Evolutionary conservation across 2,113 vertebrate species (phyloP).

Genomic region (Sisor rabdophorus): DNA sequence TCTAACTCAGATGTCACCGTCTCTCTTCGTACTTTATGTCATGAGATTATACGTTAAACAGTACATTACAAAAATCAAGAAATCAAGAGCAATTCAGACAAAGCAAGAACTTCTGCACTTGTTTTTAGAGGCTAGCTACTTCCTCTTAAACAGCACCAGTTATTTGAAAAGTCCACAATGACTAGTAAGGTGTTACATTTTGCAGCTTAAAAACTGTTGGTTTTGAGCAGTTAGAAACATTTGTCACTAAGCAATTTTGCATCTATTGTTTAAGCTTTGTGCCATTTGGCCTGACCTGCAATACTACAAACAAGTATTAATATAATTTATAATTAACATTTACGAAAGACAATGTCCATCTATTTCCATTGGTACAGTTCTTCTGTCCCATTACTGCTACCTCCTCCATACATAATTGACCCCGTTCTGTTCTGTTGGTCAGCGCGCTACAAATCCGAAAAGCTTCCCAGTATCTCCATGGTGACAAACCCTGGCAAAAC

Average conservation of each 20-base stretch:
- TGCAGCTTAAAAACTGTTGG: too few species aligned
- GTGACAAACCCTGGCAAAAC: slow-evolving; percentile 69
- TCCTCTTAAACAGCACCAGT: background rate
- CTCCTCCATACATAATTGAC: slow-evolving; percentile 59
- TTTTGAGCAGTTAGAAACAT: background rate
- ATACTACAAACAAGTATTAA: slow-evolving; percentile 5
- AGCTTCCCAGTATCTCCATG: slow-evolving; percentile 75
- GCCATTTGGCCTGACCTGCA: background rate
- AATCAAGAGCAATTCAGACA: background rate
- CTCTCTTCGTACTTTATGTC: background rate
- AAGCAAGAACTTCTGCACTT: background rate
- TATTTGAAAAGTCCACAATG: slow-evolving; percentile 1
- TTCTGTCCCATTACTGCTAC: slow-evolving; percentile 49
- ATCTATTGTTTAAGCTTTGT: background rate
- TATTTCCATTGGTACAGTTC: slow-evolving; percentile 35
- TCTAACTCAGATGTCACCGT: background rate
- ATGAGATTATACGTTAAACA: background rate
- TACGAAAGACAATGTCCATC: background rate
- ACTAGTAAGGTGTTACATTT: background rate
- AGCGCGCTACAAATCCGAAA: slow-evolving; percentile 69
- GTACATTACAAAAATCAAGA: background rate
- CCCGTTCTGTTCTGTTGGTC: slow-evolving; percentile 65
- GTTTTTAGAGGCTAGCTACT: background rate
- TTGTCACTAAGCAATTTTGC: background rate
- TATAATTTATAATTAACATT: slow-evolving; percentile 7